Percentiles rank a stretch among this genome's conserved stretches.
Evolutionary conservation across 1,140 invertebrate genomes (phyloP).

Genomic region (Drosophila guanche): DNA sequence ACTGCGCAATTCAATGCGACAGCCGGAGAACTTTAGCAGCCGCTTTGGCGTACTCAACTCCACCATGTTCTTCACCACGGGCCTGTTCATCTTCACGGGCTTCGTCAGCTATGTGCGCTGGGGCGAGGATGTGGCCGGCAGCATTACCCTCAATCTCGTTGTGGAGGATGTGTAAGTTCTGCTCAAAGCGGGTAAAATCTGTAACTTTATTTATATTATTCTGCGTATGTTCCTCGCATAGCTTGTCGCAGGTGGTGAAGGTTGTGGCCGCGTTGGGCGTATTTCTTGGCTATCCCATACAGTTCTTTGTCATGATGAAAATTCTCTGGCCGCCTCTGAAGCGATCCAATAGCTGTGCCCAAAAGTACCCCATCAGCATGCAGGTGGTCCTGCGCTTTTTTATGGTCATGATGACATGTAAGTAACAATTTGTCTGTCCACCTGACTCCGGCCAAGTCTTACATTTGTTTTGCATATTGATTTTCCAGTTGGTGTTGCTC

Average conservation of each 20-base stretch:
- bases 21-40: conserved; percentile 89
- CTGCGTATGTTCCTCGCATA: conserved; percentile 68
- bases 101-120: conserved; percentile 90
- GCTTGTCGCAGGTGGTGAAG: conserved; percentile 86
- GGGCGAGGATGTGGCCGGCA: conserved; percentile 86
- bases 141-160: conserved; percentile 87
- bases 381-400: conserved; percentile 73
- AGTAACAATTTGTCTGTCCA: conserved; percentile 83
- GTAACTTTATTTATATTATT: conserved; percentile 2
- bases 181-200: background rate
- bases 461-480: background rate
- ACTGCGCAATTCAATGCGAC: conserved; percentile 94
- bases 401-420: conserved; percentile 90
- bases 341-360: conserved; percentile 84
- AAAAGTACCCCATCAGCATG: conserved; percentile 83
- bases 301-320: conserved; percentile 92
- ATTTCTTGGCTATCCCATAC: conserved; percentile 92
- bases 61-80: conserved; percentile 89
- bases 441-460: background rate
- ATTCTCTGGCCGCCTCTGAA: conserved; percentile 86
- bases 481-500: conserved; percentile 90
- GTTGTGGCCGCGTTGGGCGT: conserved; percentile 90
- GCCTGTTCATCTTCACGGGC: conserved; percentile 89
- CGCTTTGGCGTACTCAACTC: conserved; percentile 92
- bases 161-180: conserved; percentile 76